These are phyloP conservation scores for Caenorhabditis angaria DNA, from an alignment of 2,888 invertebrate genomes.

Conservation along the genomic window DNA sequence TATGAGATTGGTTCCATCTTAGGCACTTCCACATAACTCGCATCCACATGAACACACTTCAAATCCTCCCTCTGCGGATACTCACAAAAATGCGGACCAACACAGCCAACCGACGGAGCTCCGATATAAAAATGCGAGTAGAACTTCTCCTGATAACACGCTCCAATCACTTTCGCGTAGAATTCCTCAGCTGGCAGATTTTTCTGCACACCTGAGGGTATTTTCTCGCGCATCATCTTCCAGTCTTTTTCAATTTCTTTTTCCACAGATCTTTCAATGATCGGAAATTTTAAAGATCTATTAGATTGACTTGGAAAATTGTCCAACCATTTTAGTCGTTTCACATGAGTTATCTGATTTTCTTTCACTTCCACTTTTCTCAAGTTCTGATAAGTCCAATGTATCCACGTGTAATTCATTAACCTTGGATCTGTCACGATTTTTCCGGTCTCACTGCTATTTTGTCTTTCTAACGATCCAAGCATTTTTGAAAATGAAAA, in stretches of 20 bases:
- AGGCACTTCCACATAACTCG: background rate
- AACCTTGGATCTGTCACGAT: background rate
- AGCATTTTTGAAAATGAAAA: background rate
- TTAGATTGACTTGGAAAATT: too few relatives aligned
- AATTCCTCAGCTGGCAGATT: background rate
- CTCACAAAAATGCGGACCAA: background rate
- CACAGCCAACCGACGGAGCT: background rate
- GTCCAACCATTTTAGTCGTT: background rate
- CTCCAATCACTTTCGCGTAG: background rate
- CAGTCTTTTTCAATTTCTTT: background rate
- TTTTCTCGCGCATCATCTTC: background rate
- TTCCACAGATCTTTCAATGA: background rate
- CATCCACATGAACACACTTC: background rate
- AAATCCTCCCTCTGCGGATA: background rate
- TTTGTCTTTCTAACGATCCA: background rate
- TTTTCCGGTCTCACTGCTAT: background rate
- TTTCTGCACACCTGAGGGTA: background rate
- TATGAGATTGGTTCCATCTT: background rate
- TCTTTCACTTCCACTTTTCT: too few relatives aligned
- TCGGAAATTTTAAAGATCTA: too few relatives aligned
- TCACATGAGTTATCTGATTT: background rate
- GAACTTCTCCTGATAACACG: background rate
- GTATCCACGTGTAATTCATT: background rate
- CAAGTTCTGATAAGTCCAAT: background rate
- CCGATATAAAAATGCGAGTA: background rate